A percentile compares a stretch with the other conserved stretches of the same genome.
Conservation (phyloP, 2,888 invertebrate species). For the Neelides folsomi region DNA sequence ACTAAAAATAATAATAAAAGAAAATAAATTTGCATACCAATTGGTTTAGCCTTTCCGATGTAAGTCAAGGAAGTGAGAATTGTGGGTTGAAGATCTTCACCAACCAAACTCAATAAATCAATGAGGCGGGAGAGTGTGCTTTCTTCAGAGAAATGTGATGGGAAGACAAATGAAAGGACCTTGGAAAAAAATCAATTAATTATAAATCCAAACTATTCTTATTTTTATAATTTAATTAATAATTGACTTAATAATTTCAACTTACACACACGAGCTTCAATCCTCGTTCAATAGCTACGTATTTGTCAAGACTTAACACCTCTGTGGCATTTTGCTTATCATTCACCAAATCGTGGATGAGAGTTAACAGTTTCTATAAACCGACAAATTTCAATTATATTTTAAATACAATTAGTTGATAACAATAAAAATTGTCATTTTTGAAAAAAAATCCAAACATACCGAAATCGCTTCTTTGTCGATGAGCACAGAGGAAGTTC, state of each 20-base stretch:
- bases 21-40: constrained; percentile 46
- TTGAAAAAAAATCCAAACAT: background rate
- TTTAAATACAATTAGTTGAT: constrained; percentile 2
- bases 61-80: constrained; percentile 72
- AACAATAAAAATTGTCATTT: background rate
- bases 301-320: constrained; percentile 63
- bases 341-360: constrained; percentile 59
- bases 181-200: constrained; percentile 34
- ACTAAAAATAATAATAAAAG: too few species aligned
- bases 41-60: constrained; percentile 70
- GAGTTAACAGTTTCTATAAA: constrained; percentile 43
- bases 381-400: background rate
- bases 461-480: constrained; percentile 75
- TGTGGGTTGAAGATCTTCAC: constrained; percentile 64
- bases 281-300: constrained; percentile 76
- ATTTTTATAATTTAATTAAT: too few species aligned
- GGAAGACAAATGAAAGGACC: constrained; percentile 83
- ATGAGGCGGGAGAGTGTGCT: constrained; percentile 66
- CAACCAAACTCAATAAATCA: constrained; percentile 63
- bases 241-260: constrained; percentile 15
- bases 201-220: too few species aligned
- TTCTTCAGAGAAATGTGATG: constrained; percentile 77
- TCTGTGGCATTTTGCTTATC: constrained; percentile 51
- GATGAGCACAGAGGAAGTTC: constrained; percentile 91
- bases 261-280: constrained; percentile 67